phyloP scores from a whole-genome alignment of 2,888 invertebrate species.

The Digitonthophagus gazella region DNA sequence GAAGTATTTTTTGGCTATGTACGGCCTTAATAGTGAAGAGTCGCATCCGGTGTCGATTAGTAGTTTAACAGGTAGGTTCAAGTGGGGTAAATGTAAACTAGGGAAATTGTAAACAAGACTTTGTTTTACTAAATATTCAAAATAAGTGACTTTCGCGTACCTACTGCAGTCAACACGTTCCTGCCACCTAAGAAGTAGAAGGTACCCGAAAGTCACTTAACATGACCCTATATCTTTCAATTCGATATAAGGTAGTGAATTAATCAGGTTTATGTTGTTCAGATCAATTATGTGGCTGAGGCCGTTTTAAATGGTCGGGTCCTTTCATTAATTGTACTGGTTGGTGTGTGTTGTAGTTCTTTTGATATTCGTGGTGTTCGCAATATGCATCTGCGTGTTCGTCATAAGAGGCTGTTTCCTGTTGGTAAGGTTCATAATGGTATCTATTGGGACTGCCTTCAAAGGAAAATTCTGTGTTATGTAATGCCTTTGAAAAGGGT shows the following conservation, averaged over 20 bases:
- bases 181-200: no score
- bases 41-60: conserved; percentile 14
- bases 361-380: neutral
- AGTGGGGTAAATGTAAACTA: no score
- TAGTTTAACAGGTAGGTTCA: conserved; percentile 2
- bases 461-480: neutral
- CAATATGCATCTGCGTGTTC: neutral
- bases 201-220: no score
- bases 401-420: neutral
- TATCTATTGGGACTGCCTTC: neutral
- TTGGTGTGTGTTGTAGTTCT: neutral
- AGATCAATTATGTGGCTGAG: neutral
- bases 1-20: conserved; percentile 9
- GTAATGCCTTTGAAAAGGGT: neutral
- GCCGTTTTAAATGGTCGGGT: neutral
- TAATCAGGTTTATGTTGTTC: neutral
- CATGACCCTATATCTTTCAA: no score
- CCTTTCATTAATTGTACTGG: neutral
- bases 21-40: conserved; percentile 12
- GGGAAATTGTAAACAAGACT: no score
- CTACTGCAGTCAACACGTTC: no score
- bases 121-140: no score
- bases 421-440: neutral
- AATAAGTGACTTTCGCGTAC: no score
- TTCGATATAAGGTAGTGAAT: conserved; percentile 15